Evolutionary conservation across 2,113 vertebrate species (phyloP), one percentile per base, ranked within the genome.

Genomic region (Tragelaphus imberbis): DNA sequence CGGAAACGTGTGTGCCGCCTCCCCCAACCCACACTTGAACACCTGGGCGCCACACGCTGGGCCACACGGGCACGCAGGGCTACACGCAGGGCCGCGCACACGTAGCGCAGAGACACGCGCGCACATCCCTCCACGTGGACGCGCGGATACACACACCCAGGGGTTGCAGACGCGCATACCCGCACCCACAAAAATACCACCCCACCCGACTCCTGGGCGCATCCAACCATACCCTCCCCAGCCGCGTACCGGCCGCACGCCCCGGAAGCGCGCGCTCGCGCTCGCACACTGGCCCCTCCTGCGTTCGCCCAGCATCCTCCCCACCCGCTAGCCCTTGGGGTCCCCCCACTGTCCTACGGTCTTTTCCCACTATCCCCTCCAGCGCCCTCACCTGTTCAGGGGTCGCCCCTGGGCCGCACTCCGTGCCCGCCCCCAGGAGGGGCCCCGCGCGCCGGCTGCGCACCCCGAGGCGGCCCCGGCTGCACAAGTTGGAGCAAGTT

Each of bases 401-500:
- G 96, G 89, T 90, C 68, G 61, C 40, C 89, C 84, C 59, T 19
- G 51, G 68, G 84, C 49, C 12, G 61, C 44, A 49, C 88, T 51
- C 94, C 53, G 90, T 86, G 47, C 59, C 85, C 61, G 90, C 85
- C 94, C 91, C 91, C 86, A 53, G 90, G 56, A 94, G 82, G 96
- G 82, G 23, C 71, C 95, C 91, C 36, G 91, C 59, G 33, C 93
- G 16, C 93, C 30, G 51, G 95, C 86, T 79, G 92, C 58, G 95
- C 91, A 91, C 95, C 95, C 96, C 56, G 30, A 86, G 96, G 95
- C 27, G 51, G 94, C 58, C 92, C 59, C 27, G 87, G 96, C 71
- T 36, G 96, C 93, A 91, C 85, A 95, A 97, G 97, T 98, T 96
- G 93, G 91, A 95, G 90, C 98, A 97, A 98, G 88, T 98, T 97